Percentiles rank a stretch among this genome's conserved stretches.
Evolutionary conservation across 2,113 vertebrate species (phyloP).

Genomic region (Colistium nudipinnis): DNA sequence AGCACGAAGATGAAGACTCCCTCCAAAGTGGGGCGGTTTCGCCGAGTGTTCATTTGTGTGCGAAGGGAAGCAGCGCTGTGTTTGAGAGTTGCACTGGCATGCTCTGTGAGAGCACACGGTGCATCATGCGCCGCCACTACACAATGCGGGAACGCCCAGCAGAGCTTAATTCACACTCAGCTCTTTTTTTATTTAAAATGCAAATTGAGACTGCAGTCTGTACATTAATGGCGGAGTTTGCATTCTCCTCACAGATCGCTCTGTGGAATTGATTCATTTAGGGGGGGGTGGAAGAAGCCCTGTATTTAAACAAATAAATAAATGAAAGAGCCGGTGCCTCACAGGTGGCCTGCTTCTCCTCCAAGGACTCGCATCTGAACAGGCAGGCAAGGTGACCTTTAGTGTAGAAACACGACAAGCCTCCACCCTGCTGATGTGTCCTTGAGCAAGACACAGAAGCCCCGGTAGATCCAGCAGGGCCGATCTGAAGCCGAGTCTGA

Average conservation of each 20-base stretch:
- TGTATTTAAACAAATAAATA: constrained; percentile 14
- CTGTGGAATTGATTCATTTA: constrained; percentile 2
- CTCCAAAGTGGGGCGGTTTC: neutral
- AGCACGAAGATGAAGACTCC: too few species aligned
- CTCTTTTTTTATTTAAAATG: constrained; percentile 45
- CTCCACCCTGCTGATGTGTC: constrained; percentile 37
- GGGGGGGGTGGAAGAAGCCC: neutral
- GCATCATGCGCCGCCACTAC: constrained; percentile 10
- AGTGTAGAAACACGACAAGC: constrained; percentile 25
- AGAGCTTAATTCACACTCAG: constrained; percentile 33
- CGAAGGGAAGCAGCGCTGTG: constrained; percentile 10
- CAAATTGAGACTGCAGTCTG: constrained; percentile 38
- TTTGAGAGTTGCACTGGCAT: neutral
- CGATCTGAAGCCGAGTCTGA: constrained; percentile 41
- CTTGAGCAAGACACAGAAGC: constrained; percentile 40
- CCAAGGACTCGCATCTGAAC: constrained; percentile 2
- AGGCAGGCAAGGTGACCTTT: constrained; percentile 42
- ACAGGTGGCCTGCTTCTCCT: constrained; percentile 13
- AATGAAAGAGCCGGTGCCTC: constrained; percentile 14
- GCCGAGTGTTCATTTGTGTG: neutral
- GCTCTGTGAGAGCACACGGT: neutral
- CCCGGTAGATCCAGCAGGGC: constrained; percentile 25
- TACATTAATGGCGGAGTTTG: constrained; percentile 27
- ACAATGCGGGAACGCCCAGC: constrained; percentile 13
- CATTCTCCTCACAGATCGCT: constrained; percentile 31